Conservation (phyloP, 1,140 invertebrate species). For the Thaumatotibia leucotreta region DNA sequence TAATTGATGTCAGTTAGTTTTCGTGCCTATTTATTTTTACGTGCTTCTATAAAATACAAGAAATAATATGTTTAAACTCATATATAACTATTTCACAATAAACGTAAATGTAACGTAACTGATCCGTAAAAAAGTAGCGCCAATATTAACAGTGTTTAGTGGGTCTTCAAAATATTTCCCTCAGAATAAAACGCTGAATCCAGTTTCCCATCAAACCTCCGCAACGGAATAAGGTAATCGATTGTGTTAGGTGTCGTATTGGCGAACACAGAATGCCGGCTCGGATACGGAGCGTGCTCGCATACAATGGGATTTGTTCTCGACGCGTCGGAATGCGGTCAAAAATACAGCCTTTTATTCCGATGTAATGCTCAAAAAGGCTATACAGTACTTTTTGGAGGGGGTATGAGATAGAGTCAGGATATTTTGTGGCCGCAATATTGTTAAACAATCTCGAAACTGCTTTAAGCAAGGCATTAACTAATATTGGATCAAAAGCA, state of each 20-base stretch:
- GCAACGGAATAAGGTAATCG: constrained; percentile 36
- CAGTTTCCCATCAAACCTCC: constrained; percentile 19
- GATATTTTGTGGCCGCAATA: not conserved
- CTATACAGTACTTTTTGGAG: no score
- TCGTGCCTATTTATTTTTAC: no score
- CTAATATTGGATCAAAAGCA: no score
- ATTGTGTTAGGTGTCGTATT: constrained; percentile 38
- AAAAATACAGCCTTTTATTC: constrained; percentile 6
- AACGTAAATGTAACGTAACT: no score
- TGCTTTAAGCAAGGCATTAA: no score
- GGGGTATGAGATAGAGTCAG: not conserved
- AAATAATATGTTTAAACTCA: no score
- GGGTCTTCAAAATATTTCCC: not conserved
- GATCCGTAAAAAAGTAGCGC: no score
- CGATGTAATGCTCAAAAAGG: not conserved
- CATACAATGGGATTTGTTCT: constrained; percentile 27
- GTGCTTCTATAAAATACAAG: no score
- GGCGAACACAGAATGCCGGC: constrained; percentile 24
- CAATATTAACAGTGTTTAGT: no score
- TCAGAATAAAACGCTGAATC: not conserved
- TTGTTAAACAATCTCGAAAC: no score
- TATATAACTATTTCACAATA: no score
- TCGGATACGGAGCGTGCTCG: constrained; percentile 27
- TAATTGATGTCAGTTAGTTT: no score
- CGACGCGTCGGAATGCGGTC: constrained; percentile 5